phyloP scores from a whole-genome alignment of 2,888 invertebrate genomes.

The Sepiola atlantica region DNA sequence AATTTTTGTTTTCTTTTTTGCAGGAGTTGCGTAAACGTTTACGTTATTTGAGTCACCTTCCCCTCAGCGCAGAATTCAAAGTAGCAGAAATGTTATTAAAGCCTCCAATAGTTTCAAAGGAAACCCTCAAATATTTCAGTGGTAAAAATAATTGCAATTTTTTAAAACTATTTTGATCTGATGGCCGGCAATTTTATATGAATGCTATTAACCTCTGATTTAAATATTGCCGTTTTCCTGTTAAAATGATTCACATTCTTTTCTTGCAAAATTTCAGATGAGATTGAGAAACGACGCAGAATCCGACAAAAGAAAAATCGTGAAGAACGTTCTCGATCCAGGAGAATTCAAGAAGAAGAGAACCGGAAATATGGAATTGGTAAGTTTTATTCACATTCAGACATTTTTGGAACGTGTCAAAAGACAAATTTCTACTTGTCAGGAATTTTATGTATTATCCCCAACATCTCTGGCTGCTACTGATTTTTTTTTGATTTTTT shows the following conservation, averaged over 20 bases:
- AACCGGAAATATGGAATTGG: slow-evolving; percentile 81
- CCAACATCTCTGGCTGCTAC: no score
- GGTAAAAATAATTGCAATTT: slow-evolving; percentile 76
- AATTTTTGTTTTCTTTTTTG: slow-evolving; percentile 49
- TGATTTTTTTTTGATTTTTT: no score
- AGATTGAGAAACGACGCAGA: slow-evolving; percentile 83
- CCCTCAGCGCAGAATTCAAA: slow-evolving; percentile 91
- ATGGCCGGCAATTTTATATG: no score
- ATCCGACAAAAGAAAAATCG: slow-evolving; percentile 83
- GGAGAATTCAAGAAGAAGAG: slow-evolving; percentile 84
- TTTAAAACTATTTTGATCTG: neutral
- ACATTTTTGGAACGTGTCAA: no score
- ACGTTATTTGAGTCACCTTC: slow-evolving; percentile 88
- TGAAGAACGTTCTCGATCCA: slow-evolving; percentile 87
- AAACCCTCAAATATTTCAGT: slow-evolving; percentile 82
- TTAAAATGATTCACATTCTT: neutral
- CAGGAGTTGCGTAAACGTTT: slow-evolving; percentile 83
- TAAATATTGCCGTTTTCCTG: neutral
- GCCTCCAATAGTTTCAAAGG: slow-evolving; percentile 82
- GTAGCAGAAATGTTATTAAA: slow-evolving; percentile 89
- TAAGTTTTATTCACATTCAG: slow-evolving; percentile 54
- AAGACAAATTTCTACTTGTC: no score
- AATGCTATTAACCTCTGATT: neutral
- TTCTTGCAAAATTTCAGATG: slow-evolving; percentile 77
- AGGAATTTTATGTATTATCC: no score